Evolutionary conservation across 2,797 vertebrate genomes (phyloP).

Genomic region (Triplophysa yarkandensis): DNA sequence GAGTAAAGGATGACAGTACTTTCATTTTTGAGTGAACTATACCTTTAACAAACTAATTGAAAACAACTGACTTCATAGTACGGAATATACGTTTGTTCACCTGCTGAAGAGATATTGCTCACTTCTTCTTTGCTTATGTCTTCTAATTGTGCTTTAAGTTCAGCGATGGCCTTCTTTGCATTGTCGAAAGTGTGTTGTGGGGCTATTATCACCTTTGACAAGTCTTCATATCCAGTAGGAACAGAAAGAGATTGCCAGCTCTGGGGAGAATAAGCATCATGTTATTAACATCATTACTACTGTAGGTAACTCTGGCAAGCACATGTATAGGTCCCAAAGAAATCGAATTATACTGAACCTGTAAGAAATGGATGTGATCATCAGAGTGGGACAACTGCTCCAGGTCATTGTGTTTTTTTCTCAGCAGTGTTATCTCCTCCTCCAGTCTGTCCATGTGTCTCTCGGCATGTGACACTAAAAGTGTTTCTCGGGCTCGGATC

Average conservation of each 20-base stretch:
- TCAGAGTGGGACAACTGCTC: constrained; percentile 76
- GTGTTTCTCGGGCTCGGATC: constrained; percentile 71
- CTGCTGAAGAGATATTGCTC: constrained; percentile 72
- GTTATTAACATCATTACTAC: neutral
- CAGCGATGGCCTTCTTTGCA: constrained; percentile 74
- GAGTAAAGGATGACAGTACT: no score
- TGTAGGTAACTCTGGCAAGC: neutral
- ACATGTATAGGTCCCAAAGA: neutral
- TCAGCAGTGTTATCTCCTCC: constrained; percentile 81
- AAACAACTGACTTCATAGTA: neutral
- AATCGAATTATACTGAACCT: constrained; percentile 58
- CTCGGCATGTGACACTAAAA: constrained; percentile 64
- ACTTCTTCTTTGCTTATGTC: constrained; percentile 74
- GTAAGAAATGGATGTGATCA: constrained; percentile 80
- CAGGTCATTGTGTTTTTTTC: constrained; percentile 72
- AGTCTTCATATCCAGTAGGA: constrained; percentile 80
- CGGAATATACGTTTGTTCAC: constrained; percentile 54
- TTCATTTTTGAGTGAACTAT: no score
- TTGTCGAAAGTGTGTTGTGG: constrained; percentile 75
- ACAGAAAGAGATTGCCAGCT: constrained; percentile 79
- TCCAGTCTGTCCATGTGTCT: constrained; percentile 77
- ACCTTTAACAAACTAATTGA: neutral
- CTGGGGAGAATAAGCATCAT: constrained; percentile 53
- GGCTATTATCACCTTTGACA: constrained; percentile 70
- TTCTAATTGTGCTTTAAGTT: constrained; percentile 75